Base-by-base conservation (phyloP, 2,888 invertebrate species). In the Lasioglossum malachurum region DNA sequence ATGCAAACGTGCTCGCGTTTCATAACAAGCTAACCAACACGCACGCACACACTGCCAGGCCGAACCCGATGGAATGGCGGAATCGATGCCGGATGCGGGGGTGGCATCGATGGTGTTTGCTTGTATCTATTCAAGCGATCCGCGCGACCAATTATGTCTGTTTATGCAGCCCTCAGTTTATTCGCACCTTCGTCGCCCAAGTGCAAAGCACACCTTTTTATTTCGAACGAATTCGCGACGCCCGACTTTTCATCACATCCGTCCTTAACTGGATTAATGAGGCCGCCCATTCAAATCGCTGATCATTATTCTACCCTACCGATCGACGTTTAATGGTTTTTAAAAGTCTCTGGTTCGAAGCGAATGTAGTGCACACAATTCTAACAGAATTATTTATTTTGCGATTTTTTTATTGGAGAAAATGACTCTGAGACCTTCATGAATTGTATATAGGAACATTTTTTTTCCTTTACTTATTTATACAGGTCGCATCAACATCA, bases 1-100 rank as follows among this genome's bases (percentile, higher is more conserved):
- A 88, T 80, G 88, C 89, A 87, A 92, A 90, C 89, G 89, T 91
- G 89, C 88, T 88, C 89, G 92, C 91, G 90, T 92, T 93, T 92
- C 91, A 90, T 91, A 93, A 93, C 93, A 88, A 92, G 93, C 88
- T 90, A 92, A 53, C 93, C 92, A 93, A 93, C 91, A 93, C 91
- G 16, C 27, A 27, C 53, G 8, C 53, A 23, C 10, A 23, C 23
- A 53, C 10, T n/a, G 12, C n/a, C 0, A 57, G 53, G 23, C 14
- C 27, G 27, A 27, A 31, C 16, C 7, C 64, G 64, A 80, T 84
- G 67, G 84, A 79, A 82, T 23, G 71, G 71, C 71, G 60, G 83
- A 80, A 87, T 89, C 75, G 84, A 78, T 80, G 83, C 78, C 53
- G 79, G 31, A 31, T 31, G 27, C 64, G 64, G 87, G 80, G 82